Conservation (phyloP, 2,888 invertebrate species). For the Mimas tiliae region DNA sequence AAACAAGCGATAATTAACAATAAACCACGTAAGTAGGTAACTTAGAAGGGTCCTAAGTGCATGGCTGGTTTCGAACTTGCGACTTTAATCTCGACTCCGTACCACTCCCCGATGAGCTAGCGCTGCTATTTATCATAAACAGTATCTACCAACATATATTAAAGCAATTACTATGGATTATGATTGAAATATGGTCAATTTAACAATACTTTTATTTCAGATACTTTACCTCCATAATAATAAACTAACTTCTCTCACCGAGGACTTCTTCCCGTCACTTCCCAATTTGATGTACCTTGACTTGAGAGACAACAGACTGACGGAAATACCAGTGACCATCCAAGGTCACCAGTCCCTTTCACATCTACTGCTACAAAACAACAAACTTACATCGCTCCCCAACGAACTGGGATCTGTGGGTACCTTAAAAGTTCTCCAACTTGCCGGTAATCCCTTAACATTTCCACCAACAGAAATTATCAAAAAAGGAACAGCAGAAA, state of each 20-base stretch:
- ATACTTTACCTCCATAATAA: conserved; percentile 82
- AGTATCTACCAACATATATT: too few species aligned
- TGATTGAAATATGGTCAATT: too few species aligned
- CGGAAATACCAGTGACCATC: conserved; percentile 82
- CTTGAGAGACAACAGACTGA: conserved; percentile 85
- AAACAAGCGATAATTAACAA: too few species aligned
- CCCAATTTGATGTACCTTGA: conserved; percentile 87
- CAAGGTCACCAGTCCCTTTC: conserved; percentile 84
- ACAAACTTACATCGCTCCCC: conserved; percentile 84
- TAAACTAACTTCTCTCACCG: conserved; percentile 78
- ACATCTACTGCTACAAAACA: conserved; percentile 87
- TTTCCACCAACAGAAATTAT: conserved; percentile 85
- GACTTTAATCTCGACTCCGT: too few species aligned
- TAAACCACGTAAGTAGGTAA: too few species aligned
- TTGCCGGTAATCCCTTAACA: conserved; percentile 85
- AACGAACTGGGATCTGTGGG: conserved; percentile 86
- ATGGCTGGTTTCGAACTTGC: too few species aligned
- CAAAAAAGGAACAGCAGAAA: conserved; percentile 72
- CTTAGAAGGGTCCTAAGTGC: too few species aligned
- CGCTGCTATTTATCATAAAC: too few species aligned
- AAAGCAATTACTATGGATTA: too few species aligned
- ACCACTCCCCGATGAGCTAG: too few species aligned
- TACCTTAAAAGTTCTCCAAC: conserved; percentile 85
- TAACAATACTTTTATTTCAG: conserved; percentile 52
- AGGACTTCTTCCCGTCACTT: conserved; percentile 84